Evolutionary conservation across 2,888 invertebrate genomes (phyloP), one percentile per base, ranked within the genome.

Genomic region (Chrysotoxum bicinctum): DNA sequence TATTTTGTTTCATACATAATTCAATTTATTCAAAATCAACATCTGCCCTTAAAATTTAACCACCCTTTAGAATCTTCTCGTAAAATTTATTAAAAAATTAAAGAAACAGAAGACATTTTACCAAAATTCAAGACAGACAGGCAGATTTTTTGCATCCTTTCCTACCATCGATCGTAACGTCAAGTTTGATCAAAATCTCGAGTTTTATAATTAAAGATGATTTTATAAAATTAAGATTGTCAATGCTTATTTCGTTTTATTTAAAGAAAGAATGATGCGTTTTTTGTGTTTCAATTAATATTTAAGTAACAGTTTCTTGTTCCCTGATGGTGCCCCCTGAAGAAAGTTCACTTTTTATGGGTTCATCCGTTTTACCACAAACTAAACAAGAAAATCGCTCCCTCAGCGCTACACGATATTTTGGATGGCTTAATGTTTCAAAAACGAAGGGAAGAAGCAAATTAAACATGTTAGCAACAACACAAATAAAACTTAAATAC

Each of bases 371-470:
- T 21, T 87, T 87, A 23, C 90, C 89, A 30, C 89, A 72, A 0
- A 90, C 87, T 69, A 88, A 89, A 87, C 93, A 93, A 37, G 95
- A 94, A 91, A 94, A 94, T 89, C 93, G 93, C 89, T 93, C 92
- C 88, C 93, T 92, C 45, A 95, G 90, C 4, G 93, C 94, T 30
- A 93, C 91, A 73, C 93, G 92, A 89, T 94, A 94, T 88, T 93
- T 94, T 2, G 94, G 94, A 90, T 94, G 94, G 87, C 94, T 93
- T 12, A 40, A 60, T 16, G 8, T 43, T 43, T 8, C 0, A n/a
- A 45, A 30, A 60, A 69, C 2, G 3, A 50, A 23, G 7, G 4
- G 1, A 43, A 54, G 8, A 23, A 74, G 10, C 4, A 30, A 30
- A 52, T 16, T 8, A 10, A 16, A 16, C 16, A 8, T n/a, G 1